Conservation (phyloP, 1,140 invertebrate species). For the Triops cancriformis region DNA sequence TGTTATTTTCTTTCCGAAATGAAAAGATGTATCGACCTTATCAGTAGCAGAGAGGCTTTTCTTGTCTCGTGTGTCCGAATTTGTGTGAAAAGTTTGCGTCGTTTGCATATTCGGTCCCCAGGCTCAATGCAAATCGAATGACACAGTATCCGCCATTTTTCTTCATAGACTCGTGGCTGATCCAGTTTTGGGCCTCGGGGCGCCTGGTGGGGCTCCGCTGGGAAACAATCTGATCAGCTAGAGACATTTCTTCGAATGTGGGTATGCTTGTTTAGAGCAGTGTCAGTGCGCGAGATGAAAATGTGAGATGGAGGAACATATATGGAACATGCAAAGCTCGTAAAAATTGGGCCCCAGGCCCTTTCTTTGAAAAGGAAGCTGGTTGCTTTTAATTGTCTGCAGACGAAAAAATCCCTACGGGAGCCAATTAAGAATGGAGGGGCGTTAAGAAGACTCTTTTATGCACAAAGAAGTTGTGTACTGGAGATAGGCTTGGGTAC, state of each 20-base stretch:
- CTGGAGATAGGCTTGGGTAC: neutral
- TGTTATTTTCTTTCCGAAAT: neutral
- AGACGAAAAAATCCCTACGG: neutral
- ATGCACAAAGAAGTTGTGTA: neutral
- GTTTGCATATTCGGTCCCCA: neutral
- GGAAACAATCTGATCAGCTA: neutral
- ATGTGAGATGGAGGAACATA: neutral
- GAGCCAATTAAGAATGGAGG: neutral
- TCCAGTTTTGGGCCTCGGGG: neutral
- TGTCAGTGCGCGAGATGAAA: neutral
- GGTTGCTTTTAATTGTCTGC: neutral
- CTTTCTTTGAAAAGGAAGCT: neutral
- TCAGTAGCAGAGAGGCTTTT: neutral
- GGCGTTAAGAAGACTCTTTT: neutral
- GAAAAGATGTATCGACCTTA: neutral
- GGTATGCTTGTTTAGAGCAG: neutral
- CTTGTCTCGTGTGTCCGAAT: neutral
- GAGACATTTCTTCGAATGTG: neutral
- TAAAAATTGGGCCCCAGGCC: no score
- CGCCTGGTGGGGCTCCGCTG: neutral
- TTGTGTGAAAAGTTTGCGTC: neutral
- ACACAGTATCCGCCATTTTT: neutral
- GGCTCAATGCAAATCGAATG: neutral
- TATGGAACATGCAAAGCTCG: no score
- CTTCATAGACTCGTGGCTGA: neutral